Base-by-base conservation (phyloP, 1,140 invertebrate species). In the Zeugodacus cucurbitae region DNA sequence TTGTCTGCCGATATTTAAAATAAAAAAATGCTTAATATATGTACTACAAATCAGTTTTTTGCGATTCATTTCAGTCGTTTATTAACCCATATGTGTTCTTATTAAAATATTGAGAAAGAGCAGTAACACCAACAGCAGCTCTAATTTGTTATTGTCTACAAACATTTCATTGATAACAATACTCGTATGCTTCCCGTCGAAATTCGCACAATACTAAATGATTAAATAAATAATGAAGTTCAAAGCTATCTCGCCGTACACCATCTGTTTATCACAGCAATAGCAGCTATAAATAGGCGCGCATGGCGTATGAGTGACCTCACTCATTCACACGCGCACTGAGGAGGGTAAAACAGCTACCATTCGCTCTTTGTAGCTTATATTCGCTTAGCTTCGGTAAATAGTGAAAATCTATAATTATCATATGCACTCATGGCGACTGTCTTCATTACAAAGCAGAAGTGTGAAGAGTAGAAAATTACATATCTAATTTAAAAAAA, bases 241-340 rank as follows among this genome's bases (percentile, higher is more conserved):
- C 70, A 74, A 74, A 74, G 70, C 70, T 74, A 74, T 74, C 37
- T 44, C 26, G 17, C 70, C 17, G 20, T 41, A 22, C 34, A 32
- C 8, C 62, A 74, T 41, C 34, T 74, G 70, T 10, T 74, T 74
- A 74, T 74, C 70, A 22, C 70, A 20, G 34, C 41, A 74, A 44
- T 20, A 20, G 37, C 41, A 8, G 3, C 32, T 8, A 74, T 44
- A 74, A n/a, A 74, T 74, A 74, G 70, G 1, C 11, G 17, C 20
- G 10, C 70, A 74, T n/a, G 70, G 70, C 70, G 70, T 74, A 74
- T 74, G 37, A 74, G 70, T 74, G 20, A 74, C 48, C 48, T 54
- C 48, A 54, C 11, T 14, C 48, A 54, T 54, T 54, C 4, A 17
- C 48, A 17, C 70, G 70, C 34, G 41, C 11, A 32, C 26, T 29